A percentile compares a stretch with the other conserved stretches of the same genome.
Evolutionary conservation across 2,888 invertebrate species (phyloP).

Genomic region (Neoaliturus tenellus): DNA sequence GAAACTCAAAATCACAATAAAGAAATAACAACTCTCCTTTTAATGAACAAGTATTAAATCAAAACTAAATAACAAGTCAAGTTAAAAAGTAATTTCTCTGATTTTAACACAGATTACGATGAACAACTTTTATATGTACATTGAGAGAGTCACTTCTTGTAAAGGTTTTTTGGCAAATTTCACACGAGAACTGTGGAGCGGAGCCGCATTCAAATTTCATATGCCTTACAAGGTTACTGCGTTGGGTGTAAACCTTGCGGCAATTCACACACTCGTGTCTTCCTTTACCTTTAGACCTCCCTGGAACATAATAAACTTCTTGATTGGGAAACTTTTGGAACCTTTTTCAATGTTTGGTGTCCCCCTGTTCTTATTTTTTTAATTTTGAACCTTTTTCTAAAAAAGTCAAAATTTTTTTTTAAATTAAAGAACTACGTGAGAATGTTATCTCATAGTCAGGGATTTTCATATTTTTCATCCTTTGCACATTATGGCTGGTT

Average conservation of each 20-base stretch:
- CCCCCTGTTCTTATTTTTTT: neutral
- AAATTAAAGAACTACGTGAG: no score
- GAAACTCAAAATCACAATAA: neutral
- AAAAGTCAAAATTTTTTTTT: no score
- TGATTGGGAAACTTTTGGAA: neutral
- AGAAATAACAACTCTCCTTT: no score
- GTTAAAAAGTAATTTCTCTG: no score
- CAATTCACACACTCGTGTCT: conserved; percentile 64
- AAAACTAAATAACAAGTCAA: no score
- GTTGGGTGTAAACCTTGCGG: conserved; percentile 70
- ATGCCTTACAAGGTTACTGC: conserved; percentile 68
- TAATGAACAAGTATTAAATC: no score
- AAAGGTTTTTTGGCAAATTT: conserved; percentile 68
- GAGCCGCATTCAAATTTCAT: conserved; percentile 69
- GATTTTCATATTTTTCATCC: no score
- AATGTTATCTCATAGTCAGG: no score
- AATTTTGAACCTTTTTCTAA: no score
- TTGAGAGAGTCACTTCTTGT: conserved; percentile 63
- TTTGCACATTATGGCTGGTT: no score
- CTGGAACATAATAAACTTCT: neutral
- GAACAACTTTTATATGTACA: conserved; percentile 55
- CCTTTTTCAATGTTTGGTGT: neutral
- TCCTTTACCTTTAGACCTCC: neutral
- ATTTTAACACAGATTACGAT: neutral
- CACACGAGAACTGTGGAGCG: conserved; percentile 70